Evolutionary conservation across 2,113 vertebrate species (phyloP), one percentile per base, ranked within the genome.

Genomic region (Ailurus styani): DNA sequence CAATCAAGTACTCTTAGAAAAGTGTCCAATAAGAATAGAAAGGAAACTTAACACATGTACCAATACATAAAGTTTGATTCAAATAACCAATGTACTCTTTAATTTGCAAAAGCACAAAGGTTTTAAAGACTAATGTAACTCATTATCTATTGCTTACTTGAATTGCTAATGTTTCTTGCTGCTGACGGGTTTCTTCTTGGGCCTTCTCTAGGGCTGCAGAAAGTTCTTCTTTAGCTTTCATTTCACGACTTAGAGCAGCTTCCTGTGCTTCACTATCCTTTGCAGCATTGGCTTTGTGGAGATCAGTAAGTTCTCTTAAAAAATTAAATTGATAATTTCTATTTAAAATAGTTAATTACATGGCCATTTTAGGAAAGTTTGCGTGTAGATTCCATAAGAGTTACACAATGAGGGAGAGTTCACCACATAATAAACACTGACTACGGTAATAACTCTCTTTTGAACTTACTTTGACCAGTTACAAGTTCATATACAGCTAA

Each of bases 221-320:
- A 87, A 99, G 99, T 94, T 99, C 99, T 87, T 99, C 99, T 86
- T 99, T 99, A 23, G 99, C 99, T 98, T 99, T 99, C 72, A 99
- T 99, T 97, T 99, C 99, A 66, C 98, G 98, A 98, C 99, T 99
- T 0, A 99, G 97, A 29, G 99, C 99, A 54, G 98, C 99, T 96
- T 99, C 99, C 98, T 99, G 99, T 7, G 99, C 99, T 97, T 99
- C 99, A 13, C 99, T 99, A 91, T 99, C 99, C 98, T 99, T 99
- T 57, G 99, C 99, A 95, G 99, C 99, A 89, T 99, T 99, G 7
- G 98, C 99, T 99, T 99, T 99, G 94, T 99, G 99, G 92, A 99
- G 99, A 97, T 99, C 99, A 86, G 99, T 99, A 98, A 99, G 99
- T 96, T 99, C 99, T 97, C 99, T 99, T 95, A 50, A 85, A 27